Evolutionary conservation across 2,113 vertebrate species (phyloP).

Genomic region (Thymallus thymallus): DNA sequence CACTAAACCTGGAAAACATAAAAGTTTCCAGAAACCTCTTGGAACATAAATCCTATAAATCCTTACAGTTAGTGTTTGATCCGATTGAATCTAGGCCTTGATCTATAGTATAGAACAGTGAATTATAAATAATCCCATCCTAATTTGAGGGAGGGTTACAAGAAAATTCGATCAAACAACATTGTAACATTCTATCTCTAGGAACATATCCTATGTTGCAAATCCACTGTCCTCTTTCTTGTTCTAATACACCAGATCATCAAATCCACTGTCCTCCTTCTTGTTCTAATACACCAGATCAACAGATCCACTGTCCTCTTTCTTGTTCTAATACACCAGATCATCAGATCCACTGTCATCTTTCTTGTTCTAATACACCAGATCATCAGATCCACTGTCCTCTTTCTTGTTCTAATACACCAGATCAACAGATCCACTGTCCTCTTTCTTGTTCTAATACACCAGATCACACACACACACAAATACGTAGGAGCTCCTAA

Average conservation of each 20-base stretch:
- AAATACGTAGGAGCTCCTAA: conserved; percentile 52
- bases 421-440: conserved; percentile 55
- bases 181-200: background rate
- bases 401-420: conserved; percentile 64
- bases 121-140: background rate
- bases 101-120: background rate
- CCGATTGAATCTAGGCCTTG: no score
- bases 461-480: conserved; percentile 14
- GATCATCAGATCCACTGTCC: conserved; percentile 52
- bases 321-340: conserved; percentile 66
- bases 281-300: conserved; percentile 66
- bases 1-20: no score
- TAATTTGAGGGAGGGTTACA: background rate
- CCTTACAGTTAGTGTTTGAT: no score
- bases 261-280: conserved; percentile 55
- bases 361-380: conserved; percentile 65
- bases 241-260: conserved; percentile 55
- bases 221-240: conserved; percentile 57
- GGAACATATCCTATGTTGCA: conserved; percentile 51
- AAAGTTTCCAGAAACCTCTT: no score
- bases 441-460: conserved; percentile 62
- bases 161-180: background rate
- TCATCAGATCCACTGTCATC: conserved; percentile 53
- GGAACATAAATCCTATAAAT: no score
- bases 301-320: conserved; percentile 53